A percentile compares a stretch with the other conserved stretches of the same genome.
phyloP scores from a whole-genome alignment of 2,113 vertebrate genomes.

The Abramis brama region DNA sequence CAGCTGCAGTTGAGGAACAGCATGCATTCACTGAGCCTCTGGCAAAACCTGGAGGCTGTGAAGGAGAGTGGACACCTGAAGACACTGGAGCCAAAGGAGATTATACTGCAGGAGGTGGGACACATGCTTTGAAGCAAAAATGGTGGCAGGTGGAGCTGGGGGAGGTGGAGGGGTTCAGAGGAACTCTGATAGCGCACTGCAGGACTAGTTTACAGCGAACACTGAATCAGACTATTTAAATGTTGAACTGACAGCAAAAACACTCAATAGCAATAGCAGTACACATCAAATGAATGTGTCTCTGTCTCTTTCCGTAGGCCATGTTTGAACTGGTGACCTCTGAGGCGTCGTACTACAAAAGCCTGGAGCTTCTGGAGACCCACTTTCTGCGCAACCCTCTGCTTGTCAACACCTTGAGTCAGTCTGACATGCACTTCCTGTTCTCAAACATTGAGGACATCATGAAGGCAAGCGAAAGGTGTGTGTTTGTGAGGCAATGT shows the following conservation, averaged over 20 bases:
- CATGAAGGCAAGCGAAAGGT: slow-evolving; percentile 94
- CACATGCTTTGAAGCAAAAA: background rate
- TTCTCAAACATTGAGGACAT: slow-evolving; percentile 97
- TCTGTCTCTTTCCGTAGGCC: slow-evolving; percentile 74
- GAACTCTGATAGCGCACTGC: no score
- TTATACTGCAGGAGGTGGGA: slow-evolving; percentile 91
- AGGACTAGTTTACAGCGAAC: no score
- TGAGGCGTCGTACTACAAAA: slow-evolving; percentile 96
- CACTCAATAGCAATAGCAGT: background rate
- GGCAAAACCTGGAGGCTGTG: slow-evolving; percentile 92
- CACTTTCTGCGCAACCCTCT: slow-evolving; percentile 90
- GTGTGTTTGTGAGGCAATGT: slow-evolving; percentile 48
- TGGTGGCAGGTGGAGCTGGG: no score
- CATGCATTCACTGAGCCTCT: slow-evolving; percentile 81
- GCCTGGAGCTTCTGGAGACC: slow-evolving; percentile 88
- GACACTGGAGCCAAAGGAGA: slow-evolving; percentile 82
- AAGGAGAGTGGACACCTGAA: slow-evolving; percentile 84
- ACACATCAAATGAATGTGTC: background rate
- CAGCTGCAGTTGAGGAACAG: slow-evolving; percentile 75
- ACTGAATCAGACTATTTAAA: no score
- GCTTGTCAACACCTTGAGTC: slow-evolving; percentile 87
- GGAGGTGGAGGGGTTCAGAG: no score
- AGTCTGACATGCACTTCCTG: slow-evolving; percentile 91
- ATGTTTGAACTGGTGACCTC: slow-evolving; percentile 98
- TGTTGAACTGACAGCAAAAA: background rate